phyloP scores from a whole-genome alignment of 2,888 invertebrate genomes.

The Cepaea hortensis region DNA sequence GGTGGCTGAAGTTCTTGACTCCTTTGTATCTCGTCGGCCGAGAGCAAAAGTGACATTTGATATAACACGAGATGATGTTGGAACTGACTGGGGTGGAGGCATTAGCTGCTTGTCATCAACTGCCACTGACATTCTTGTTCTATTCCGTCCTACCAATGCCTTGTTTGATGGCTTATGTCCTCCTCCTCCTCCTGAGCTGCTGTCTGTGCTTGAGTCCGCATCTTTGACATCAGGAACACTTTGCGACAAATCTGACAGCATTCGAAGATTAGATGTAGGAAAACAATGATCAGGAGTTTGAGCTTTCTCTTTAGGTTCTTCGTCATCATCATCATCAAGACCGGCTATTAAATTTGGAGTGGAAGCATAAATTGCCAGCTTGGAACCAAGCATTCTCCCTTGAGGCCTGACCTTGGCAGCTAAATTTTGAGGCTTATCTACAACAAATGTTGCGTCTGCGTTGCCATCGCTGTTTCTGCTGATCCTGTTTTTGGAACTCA shows the following conservation, averaged over 20 bases:
- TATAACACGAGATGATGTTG: background rate
- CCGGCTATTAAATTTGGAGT: slow-evolving; percentile 59
- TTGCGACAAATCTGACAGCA: slow-evolving; percentile 52
- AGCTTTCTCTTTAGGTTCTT: slow-evolving; percentile 49
- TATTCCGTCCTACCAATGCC: background rate
- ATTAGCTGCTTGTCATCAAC: slow-evolving; percentile 34
- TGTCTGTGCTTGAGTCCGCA: slow-evolving; percentile 47
- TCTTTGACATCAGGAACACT: slow-evolving; percentile 61
- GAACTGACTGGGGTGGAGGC: slow-evolving; percentile 44
- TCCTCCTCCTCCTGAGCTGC: slow-evolving; percentile 23
- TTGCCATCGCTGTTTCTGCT: slow-evolving; percentile 12
- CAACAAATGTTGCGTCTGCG: background rate
- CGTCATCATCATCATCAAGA: slow-evolving; percentile 54
- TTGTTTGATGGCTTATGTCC: background rate
- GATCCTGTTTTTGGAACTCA: slow-evolving; percentile 47
- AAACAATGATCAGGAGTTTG: background rate
- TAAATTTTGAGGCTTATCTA: slow-evolving; percentile 18
- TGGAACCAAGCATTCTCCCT: slow-evolving; percentile 43
- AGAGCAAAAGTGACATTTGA: background rate
- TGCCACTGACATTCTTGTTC: slow-evolving; percentile 2
- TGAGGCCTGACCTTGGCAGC: slow-evolving; percentile 1
- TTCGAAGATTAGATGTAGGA: slow-evolving; percentile 48
- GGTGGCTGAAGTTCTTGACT: background rate
- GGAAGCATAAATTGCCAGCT: slow-evolving; percentile 59
- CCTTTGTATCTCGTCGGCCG: background rate